Percentiles rank a stretch among this genome's conserved stretches.
phyloP scores from a whole-genome alignment of 2,797 vertebrate genomes.

The Gephyroberyx darwinii region DNA sequence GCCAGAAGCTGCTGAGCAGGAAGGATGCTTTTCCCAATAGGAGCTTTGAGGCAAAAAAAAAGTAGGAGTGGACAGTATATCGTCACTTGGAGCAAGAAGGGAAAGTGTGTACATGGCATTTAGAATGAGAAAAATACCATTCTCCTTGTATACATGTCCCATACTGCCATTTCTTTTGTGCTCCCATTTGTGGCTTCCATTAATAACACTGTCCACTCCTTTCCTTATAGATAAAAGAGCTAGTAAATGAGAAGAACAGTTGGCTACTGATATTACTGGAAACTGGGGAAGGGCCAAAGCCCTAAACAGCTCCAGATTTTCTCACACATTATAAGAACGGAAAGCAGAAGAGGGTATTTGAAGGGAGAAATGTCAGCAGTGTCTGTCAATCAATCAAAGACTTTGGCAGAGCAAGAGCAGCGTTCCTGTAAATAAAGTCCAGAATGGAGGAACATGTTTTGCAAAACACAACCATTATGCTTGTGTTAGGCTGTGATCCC shows the following conservation, averaged over 20 bases:
- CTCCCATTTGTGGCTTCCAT: slow-evolving; percentile 57
- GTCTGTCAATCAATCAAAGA: slow-evolving; percentile 47
- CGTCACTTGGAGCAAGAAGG: slow-evolving; percentile 45
- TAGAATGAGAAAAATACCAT: slow-evolving; percentile 42
- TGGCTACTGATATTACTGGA: slow-evolving; percentile 28
- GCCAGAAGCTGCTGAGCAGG: slow-evolving; percentile 67
- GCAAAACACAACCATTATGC: slow-evolving; percentile 23
- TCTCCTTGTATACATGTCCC: neutral
- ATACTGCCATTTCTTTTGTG: slow-evolving; percentile 26
- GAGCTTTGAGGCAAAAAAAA: slow-evolving; percentile 37
- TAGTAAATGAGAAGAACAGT: slow-evolving; percentile 32
- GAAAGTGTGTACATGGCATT: slow-evolving; percentile 41
- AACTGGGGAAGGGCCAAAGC: slow-evolving; percentile 16
- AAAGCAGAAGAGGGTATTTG: slow-evolving; percentile 28
- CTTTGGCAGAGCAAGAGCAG: slow-evolving; percentile 16
- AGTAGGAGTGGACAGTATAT: slow-evolving; percentile 49
- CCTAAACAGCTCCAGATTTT: slow-evolving; percentile 20
- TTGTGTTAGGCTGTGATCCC: slow-evolving; percentile 46
- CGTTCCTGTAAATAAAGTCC: slow-evolving; percentile 30
- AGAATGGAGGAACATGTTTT: slow-evolving; percentile 6
- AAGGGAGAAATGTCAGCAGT: slow-evolving; percentile 23
- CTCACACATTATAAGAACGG: slow-evolving; percentile 19
- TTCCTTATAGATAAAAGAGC: slow-evolving; percentile 36
- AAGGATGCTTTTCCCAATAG: slow-evolving; percentile 62
- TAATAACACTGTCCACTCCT: slow-evolving; percentile 37